Evolutionary conservation across 2,888 invertebrate genomes (phyloP), one percentile per base, ranked within the genome.

Genomic region (Pasiphila rectangulata): DNA sequence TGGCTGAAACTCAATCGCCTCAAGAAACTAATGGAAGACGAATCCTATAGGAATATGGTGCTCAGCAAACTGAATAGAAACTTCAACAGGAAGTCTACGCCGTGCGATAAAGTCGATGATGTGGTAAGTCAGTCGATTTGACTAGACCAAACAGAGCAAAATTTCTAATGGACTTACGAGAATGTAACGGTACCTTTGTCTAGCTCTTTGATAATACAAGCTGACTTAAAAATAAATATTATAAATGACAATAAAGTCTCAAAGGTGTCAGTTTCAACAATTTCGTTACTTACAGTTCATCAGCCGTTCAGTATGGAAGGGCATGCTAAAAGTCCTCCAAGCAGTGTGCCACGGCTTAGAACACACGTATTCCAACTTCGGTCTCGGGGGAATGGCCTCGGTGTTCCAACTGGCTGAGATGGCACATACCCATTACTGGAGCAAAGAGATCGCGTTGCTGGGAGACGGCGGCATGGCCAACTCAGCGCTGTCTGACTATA

Each of bases 371-470:
- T 92, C 94, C 29, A 98, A 98, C 86, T 96, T 96, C 67, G 98
- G 98, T 0, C 90, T 97, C 1, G 98, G 98, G 21, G 99, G 99
- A 13, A 97, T 98, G 95, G 98, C 98, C 2, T 97, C 98, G 0
- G 96, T 97, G 12, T 98, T 98, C 81, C 97, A 98, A 83, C 90
- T 99, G 57, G 94, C 99, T 67, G 99, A 99, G 90, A 98, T 99
- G 72, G 96, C 98, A 1, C 99, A 99, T 79, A 99, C 99, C 0
- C 99, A 99, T 83, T 99, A 95, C 77, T 98, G 98, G 97, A 95
- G 95, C 62, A 95, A 96, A 71, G 97, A 97, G 74, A 76, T 96
- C 4, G 89, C 91, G 0, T 92, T 91, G 0, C 52, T 83, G 4
- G 48, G 48, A 1, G 90, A 89, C 55, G 82, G 81, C 0, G 90